Percentiles rank a stretch among this genome's conserved stretches.
These are phyloP conservation scores for Fratercula arctica DNA, from an alignment of 2,797 vertebrate species.

Conservation along the genomic window DNA sequence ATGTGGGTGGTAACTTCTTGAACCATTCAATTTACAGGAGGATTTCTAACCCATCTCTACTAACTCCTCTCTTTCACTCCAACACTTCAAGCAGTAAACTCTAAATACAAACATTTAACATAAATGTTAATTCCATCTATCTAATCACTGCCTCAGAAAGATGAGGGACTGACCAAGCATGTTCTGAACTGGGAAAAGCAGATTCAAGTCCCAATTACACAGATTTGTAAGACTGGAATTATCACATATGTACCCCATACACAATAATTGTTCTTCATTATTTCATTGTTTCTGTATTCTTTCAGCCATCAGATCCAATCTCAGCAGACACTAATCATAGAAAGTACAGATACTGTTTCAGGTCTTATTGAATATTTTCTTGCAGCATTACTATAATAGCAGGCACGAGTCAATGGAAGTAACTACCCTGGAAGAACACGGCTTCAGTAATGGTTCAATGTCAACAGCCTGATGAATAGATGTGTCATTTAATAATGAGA, in stretches of 20 bases:
- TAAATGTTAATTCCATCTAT: neutral
- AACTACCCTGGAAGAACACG: neutral
- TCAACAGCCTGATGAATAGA: neutral
- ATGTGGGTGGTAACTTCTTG: neutral
- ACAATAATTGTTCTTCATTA: neutral
- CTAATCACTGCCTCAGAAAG: neutral
- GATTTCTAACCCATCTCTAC: neutral
- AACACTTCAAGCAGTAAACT: neutral
- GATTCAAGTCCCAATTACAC: neutral
- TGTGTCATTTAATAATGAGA: fast-evolving
- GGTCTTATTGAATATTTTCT: neutral
- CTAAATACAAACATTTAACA: neutral
- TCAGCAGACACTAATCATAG: neutral
- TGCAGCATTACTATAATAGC: neutral
- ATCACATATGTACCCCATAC: neutral
- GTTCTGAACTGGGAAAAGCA: neutral
- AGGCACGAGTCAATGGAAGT: neutral
- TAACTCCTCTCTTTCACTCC: neutral
- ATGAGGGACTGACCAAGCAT: neutral
- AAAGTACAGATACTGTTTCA: neutral
- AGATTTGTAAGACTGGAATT: neutral
- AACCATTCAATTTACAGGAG: neutral
- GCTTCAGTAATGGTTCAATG: neutral
- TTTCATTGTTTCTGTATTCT: neutral
- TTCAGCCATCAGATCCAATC: neutral